phyloP scores from a whole-genome alignment of 2,113 vertebrate genomes.

The Leucoraja erinaceus region DNA sequence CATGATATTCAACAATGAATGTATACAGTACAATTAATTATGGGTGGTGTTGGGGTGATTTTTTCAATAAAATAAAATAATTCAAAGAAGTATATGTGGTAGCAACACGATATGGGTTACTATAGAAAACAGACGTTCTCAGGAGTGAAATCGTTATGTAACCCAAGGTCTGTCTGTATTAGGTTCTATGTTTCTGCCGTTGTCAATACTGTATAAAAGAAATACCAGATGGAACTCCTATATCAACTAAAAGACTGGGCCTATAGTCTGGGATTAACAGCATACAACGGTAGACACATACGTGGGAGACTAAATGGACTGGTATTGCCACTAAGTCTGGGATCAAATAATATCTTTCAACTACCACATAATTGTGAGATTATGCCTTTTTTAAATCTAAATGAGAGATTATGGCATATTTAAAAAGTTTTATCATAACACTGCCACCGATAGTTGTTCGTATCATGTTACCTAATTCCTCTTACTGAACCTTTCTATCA shows the following conservation, averaged over 20 bases:
- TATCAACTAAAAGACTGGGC: not conserved
- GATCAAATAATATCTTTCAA: not conserved
- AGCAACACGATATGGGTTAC: no score
- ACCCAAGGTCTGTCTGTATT: no score
- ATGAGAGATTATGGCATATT: no score
- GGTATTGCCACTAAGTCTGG: not conserved
- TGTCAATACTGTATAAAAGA: not conserved
- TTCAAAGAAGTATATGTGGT: no score
- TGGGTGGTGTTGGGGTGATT: no score
- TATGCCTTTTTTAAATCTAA: not conserved
- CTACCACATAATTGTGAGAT: not conserved
- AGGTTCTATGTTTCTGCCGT: not conserved
- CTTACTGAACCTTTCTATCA: not conserved
- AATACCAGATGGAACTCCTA: not conserved
- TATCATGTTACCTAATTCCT: not conserved
- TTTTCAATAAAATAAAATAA: no score
- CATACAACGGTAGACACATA: not conserved
- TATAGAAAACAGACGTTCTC: no score
- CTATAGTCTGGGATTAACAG: not conserved
- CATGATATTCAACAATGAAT: no score
- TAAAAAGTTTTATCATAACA: not conserved
- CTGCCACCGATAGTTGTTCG: not conserved
- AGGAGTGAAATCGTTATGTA: no score
- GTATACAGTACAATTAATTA: no score
- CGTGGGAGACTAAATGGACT: not conserved